Evolutionary conservation across 2,113 vertebrate genomes (phyloP), one percentile per base, ranked within the genome.

Genomic region (Leuciscus idus): DNA sequence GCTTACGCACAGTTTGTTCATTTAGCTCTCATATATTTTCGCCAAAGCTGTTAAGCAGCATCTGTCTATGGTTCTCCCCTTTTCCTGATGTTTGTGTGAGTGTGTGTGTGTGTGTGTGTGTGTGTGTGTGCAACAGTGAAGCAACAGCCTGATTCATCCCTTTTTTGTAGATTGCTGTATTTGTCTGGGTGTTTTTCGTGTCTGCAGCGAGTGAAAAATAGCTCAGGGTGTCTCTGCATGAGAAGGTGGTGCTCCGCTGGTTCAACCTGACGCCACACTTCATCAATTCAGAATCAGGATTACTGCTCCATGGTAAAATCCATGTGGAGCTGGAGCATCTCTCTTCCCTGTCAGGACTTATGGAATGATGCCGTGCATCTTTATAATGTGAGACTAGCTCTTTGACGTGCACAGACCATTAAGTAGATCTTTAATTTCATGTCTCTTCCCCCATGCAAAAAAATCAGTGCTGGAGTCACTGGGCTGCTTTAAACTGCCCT

Each of bases 21-120:
- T 66, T 83, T 78, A 84, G 62, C 86, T 87, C 46, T n/a, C 62
- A 5, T 76, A 77, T 75, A 52, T 48, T 82, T 81, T 70, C 11
- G 19, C 62, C 80, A 66, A 68, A 81, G 78, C 78, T 64, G 78
- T 81, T 64, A 64, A 64, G 61, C 62, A 82, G 80, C 80, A 82
- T 89, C 90, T 89, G 87, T 84, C 86, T 84, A 39, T 57, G 4
- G n/a, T 55, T 61, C 10, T 30, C 55, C 1, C 80, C 81, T 80
- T 84, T 83, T 82, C 66, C 39, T 73, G 82, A 48, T 83, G 59
- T 72, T 6, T 81, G 75, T 77, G 7, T 50, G 8, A 61, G 43
- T 62, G 33, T 81, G 52, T 64, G 70, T 80, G 30, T 7, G 36
- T 62, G 33, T 81, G 52, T 64, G 70, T 83, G 59, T 72, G 6